phyloP scores from a whole-genome alignment of 2,888 invertebrate species.

The Drosophila conformis region DNA sequence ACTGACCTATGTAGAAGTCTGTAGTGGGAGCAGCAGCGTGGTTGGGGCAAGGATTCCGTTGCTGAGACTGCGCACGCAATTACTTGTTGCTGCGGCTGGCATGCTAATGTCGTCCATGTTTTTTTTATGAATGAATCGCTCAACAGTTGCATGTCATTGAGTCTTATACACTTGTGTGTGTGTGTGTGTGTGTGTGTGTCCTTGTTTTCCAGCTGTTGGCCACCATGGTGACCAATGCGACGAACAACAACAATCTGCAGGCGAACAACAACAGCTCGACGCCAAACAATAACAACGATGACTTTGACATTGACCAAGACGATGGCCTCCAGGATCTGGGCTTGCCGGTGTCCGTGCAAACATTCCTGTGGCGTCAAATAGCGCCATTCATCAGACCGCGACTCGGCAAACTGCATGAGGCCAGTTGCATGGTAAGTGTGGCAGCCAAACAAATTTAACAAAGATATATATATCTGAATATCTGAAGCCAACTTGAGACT shows the following conservation, averaged over 20 bases:
- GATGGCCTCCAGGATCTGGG: conserved; percentile 90
- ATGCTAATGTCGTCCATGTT: conserved; percentile 10
- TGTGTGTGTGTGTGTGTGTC: conserved; percentile 21
- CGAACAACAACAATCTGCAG: conserved; percentile 70
- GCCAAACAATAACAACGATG: conserved; percentile 80
- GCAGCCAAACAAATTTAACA: conserved; percentile 16
- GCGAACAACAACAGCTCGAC: conserved; percentile 76
- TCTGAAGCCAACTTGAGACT: neutral
- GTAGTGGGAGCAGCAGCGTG: neutral
- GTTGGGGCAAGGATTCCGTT: conserved; percentile 1
- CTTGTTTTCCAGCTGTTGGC: conserved; percentile 64
- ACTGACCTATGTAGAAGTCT: conserved; percentile 66
- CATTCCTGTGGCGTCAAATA: conserved; percentile 98
- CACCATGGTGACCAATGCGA: conserved; percentile 77
- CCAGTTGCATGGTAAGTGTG: conserved; percentile 96
- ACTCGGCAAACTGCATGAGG: conserved; percentile 97
- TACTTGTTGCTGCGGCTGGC: conserved; percentile 73
- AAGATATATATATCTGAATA: neutral
- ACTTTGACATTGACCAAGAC: conserved; percentile 86
- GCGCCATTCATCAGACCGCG: conserved; percentile 98
- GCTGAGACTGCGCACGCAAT: conserved; percentile 76
- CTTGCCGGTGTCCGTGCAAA: conserved; percentile 97
- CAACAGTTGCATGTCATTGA: conserved; percentile 61
- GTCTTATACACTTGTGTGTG: conserved; percentile 10
- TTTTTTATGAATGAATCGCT: conserved; percentile 51